Evolutionary conservation across 2,888 invertebrate species (phyloP).

Genomic region (Leptopterna dolabrata): DNA sequence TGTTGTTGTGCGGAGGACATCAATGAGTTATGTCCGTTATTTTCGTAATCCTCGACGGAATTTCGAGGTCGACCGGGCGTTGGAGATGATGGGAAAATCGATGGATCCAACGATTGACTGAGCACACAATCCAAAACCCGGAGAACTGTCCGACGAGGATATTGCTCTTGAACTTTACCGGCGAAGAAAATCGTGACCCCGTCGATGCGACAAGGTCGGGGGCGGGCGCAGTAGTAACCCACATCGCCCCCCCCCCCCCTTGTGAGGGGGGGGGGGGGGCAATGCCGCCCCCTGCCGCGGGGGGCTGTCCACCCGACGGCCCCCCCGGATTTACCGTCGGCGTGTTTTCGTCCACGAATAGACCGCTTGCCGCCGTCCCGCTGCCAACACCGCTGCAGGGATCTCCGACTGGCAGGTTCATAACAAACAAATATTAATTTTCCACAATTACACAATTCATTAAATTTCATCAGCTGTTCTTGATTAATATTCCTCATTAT

Average conservation of each 20-base stretch:
- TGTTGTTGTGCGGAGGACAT: not conserved
- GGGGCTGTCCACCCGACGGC: not conserved
- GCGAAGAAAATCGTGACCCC: not conserved
- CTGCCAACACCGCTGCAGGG: not conserved
- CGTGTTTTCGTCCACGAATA: not conserved
- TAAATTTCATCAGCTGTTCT: not conserved
- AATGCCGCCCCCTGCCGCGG: not conserved
- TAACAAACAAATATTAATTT: not conserved
- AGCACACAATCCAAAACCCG: not conserved
- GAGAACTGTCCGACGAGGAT: not conserved
- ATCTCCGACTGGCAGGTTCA: not conserved
- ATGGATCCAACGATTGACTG: not conserved
- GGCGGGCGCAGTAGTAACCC: not conserved
- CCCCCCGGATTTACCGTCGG: not conserved
- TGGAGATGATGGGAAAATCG: not conserved
- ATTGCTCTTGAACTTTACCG: constrained; percentile 1
- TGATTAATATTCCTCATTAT: not conserved
- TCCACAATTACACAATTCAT: not conserved
- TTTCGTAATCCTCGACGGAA: not conserved
- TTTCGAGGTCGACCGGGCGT: not conserved
- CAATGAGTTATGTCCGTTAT: not conserved
- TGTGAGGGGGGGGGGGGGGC: not conserved
- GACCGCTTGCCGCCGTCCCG: not conserved
- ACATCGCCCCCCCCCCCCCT: not conserved
- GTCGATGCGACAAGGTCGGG: not conserved